phyloP scores from a whole-genome alignment of 2,113 vertebrate species.

The Physeter macrocephalus region DNA sequence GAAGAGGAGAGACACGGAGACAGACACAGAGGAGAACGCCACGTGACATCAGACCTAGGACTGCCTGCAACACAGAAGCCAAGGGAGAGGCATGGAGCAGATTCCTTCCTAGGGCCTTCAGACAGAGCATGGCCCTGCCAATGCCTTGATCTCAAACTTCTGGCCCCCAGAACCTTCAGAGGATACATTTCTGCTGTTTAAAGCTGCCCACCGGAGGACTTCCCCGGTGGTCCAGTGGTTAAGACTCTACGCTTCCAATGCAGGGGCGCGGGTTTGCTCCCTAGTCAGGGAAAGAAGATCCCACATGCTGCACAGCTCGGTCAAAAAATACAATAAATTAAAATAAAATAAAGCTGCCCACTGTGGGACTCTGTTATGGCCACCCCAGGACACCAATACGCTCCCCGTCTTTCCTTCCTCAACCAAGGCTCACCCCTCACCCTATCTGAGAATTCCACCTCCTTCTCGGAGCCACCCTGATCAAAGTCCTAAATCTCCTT shows the following conservation, averaged over 20 bases:
- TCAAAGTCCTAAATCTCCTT: background rate
- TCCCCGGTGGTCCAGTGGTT: no score
- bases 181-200: accelerated
- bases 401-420: background rate
- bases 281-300: no score
- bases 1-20: background rate
- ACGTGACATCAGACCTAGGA: accelerated
- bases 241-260: no score
- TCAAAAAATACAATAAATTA: no score
- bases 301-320: no score
- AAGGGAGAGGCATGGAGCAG: background rate
- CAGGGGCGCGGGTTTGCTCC: no score
- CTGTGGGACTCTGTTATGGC: accelerated
- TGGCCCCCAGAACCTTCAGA: background rate
- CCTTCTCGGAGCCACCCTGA: accelerated
- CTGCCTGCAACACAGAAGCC: accelerated
- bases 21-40: background rate
- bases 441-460: background rate
- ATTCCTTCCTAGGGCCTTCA: background rate
- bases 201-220: background rate
- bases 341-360: background rate
- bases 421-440: background rate
- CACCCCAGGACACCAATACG: accelerated
- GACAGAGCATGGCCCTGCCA: background rate
- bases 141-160: background rate